Base-by-base conservation (phyloP, 2,113 vertebrate genomes). In the Dasyprocta punctata region DNA sequence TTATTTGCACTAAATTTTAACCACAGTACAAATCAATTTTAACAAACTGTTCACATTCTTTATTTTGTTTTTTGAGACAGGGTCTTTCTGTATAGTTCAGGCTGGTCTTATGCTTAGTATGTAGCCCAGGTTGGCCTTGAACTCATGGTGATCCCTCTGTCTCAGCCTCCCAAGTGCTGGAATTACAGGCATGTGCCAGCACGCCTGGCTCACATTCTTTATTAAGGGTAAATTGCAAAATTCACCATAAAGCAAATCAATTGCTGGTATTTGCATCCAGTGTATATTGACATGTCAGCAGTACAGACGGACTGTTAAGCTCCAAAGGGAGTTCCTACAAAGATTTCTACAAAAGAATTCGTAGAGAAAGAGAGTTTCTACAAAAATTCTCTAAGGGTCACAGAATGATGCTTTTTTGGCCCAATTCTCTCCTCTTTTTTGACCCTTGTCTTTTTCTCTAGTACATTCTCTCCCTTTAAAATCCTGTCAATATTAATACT, bases 1-100 rank as follows among this genome's bases (percentile, higher is more conserved):
- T 97, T 97, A 97, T 98, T 98, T 98, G 94, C 83, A 98, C 96
- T 95, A 96, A 97, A 97, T 97, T 80, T 91, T 97, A 89, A 97
- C 98, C 96, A 98, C 85, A 95, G 60, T 56, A 78, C 41, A 97
- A 98, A 97, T 86, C 92, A 95, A 91, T 97, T 95, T 98, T 98
- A 96, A 90, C 65, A 80, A 96, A 86, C 38, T 92, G 97, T 97
- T 98, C 90, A 96, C 91, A 88, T 97, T 97, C 97, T 97, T 98
- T 98, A 97, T 97, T 96, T 67, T 36, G 33, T 67, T 67, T 67
- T 67, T 67, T 67, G 65, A 69, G 65, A 36, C 6, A 69, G 13
- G 36, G 65, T n/a, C 56, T 58, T 22, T 22, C 56, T 22, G 19
- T 22, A 16, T 69, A 69, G 65, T n/a, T n/a, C 36, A 36, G 16